A percentile compares a stretch with the other conserved stretches of the same genome.
phyloP scores from a whole-genome alignment of 2,797 vertebrate genomes.

The Cossypha polioptera region DNA sequence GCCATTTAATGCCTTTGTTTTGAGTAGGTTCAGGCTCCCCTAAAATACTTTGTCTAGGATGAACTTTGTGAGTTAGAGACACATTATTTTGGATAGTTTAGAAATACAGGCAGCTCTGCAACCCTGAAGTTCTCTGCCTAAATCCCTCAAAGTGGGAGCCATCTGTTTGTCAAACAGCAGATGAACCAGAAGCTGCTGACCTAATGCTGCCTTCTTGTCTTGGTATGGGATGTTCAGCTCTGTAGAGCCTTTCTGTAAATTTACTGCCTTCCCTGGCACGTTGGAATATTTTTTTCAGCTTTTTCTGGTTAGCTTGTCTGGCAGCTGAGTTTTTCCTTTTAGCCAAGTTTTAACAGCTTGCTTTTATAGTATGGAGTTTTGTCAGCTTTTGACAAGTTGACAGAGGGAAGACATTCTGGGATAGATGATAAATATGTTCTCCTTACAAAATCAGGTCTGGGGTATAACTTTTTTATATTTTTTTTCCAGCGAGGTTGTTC shows the following conservation, averaged over 20 bases:
- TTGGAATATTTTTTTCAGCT: slow-evolving; percentile 11
- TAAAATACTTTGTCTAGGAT: neutral
- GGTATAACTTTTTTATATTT: neutral
- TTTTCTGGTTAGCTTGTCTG: slow-evolving; percentile 66
- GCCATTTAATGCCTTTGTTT: slow-evolving; percentile 4
- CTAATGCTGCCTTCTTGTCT: neutral
- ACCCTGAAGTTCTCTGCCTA: neutral
- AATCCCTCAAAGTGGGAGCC: neutral
- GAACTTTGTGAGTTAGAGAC: neutral
- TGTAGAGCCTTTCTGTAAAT: neutral
- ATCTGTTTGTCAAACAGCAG: neutral
- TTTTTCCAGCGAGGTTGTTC: neutral
- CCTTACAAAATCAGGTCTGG: neutral
- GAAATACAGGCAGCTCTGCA: neutral
- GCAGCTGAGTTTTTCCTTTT: slow-evolving; percentile 67
- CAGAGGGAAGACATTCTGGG: slow-evolving; percentile 20
- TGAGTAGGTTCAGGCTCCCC: slow-evolving; percentile 11
- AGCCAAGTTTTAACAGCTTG: slow-evolving; percentile 68
- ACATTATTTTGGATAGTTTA: neutral
- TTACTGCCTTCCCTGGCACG: slow-evolving; percentile 9
- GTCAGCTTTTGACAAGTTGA: slow-evolving; percentile 66
- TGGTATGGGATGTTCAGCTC: slow-evolving; percentile 8
- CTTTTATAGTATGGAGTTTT: slow-evolving; percentile 58
- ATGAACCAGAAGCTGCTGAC: neutral
- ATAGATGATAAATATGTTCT: slow-evolving; percentile 51